A percentile compares a stretch with the other conserved stretches of the same genome.
Evolutionary conservation across 2,888 invertebrate species (phyloP).

Genomic region (Aplocera efformata): DNA sequence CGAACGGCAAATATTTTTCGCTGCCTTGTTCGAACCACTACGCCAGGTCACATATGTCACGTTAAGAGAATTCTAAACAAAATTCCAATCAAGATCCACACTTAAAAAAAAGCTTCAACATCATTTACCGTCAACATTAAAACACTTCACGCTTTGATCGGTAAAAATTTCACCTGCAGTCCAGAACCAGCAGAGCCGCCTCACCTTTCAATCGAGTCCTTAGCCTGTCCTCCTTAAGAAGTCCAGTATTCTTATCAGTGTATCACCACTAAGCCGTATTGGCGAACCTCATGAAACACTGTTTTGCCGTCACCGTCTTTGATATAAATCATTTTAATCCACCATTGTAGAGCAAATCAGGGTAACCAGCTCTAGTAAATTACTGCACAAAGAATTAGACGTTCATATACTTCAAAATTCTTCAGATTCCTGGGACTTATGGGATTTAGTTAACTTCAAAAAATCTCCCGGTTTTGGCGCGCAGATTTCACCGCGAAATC

Average conservation of each 20-base stretch:
- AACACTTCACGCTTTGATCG: not conserved
- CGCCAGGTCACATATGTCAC: too few relatives aligned
- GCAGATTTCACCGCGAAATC: too few relatives aligned
- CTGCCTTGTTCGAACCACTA: too few relatives aligned
- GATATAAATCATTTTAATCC: conserved; percentile 52
- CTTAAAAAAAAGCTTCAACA: too few relatives aligned
- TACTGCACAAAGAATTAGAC: not conserved
- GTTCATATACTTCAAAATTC: not conserved
- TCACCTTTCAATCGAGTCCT: conserved; percentile 58
- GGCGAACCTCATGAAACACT: conserved; percentile 59
- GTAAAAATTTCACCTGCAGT: not conserved
- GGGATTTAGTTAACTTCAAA: not conserved
- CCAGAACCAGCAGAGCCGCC: conserved; percentile 22
- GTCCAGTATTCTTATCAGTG: conserved; percentile 37
- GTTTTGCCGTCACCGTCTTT: conserved; percentile 50
- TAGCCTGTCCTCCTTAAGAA: conserved; percentile 36
- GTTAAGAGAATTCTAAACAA: too few relatives aligned
- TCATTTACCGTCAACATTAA: not conserved
- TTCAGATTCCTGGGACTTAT: too few relatives aligned
- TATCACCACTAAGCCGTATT: conserved; percentile 59
- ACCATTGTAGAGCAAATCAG: conserved; percentile 44
- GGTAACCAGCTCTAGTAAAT: too few relatives aligned
- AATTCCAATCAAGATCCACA: too few relatives aligned
- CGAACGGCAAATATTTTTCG: too few relatives aligned
- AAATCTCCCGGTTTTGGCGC: too few relatives aligned